These are phyloP conservation scores for Excalfactoria chinensis DNA, from an alignment of 2,113 vertebrate genomes.

Conservation along the genomic window DNA sequence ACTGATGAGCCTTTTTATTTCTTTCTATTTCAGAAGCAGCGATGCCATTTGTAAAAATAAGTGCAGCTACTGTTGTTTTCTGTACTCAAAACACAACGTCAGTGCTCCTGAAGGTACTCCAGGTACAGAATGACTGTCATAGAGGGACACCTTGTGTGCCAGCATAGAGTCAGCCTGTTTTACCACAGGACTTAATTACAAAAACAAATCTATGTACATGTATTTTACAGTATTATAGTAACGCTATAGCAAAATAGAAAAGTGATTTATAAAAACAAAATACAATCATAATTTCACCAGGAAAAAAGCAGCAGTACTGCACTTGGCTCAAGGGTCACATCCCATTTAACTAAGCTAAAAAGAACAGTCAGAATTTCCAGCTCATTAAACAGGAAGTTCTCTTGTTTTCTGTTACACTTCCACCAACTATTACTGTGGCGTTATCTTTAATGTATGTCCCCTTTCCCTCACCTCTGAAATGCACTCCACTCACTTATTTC, in stretches of 20 bases:
- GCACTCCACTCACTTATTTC: background rate
- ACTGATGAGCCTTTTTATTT: background rate
- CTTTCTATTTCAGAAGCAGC: background rate
- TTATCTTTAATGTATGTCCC: background rate
- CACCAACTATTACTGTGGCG: background rate
- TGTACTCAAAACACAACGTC: background rate
- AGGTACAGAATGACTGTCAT: background rate
- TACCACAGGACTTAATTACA: background rate
- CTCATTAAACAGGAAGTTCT: background rate
- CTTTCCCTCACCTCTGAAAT: background rate
- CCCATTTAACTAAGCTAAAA: background rate
- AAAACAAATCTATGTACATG: no score
- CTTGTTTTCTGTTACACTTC: background rate
- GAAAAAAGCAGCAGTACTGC: background rate
- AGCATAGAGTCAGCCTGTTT: background rate
- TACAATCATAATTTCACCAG: background rate
- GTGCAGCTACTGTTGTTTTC: background rate
- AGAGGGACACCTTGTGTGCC: accelerated
- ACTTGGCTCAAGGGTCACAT: background rate
- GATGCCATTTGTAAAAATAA: background rate
- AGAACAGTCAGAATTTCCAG: background rate
- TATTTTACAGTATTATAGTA: background rate
- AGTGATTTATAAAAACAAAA: slow-evolving; percentile 7
- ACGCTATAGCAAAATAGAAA: background rate
- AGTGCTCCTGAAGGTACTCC: background rate